Evolutionary conservation across 1,140 invertebrate species (phyloP).

Genomic region (Homarus americanus): DNA sequence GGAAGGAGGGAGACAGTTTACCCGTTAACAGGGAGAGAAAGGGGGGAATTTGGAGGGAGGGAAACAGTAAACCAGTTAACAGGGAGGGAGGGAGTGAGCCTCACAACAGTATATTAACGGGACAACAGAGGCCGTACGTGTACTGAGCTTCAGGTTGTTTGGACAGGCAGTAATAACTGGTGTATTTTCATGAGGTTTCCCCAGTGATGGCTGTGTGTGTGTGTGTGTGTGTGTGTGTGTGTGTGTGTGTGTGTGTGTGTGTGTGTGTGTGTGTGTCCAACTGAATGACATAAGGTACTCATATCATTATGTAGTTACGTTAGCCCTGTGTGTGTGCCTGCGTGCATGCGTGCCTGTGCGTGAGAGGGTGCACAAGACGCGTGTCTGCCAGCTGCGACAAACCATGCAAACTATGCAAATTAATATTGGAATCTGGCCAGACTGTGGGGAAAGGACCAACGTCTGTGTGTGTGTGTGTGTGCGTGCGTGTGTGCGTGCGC

Average conservation of each 20-base stretch:
- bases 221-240: slow-evolving; percentile 18
- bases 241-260: neutral
- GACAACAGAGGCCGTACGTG: too few relatives aligned
- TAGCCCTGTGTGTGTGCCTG: neutral
- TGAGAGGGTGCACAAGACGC: neutral
- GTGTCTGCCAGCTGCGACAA: slow-evolving; percentile 3
- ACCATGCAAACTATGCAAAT: slow-evolving; percentile 18
- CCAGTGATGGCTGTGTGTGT: neutral
- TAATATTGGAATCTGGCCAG: slow-evolving; percentile 20
- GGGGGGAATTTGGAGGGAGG: too few relatives aligned
- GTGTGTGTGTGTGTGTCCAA: neutral
- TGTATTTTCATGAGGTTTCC: too few relatives aligned
- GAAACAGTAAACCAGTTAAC: too few relatives aligned
- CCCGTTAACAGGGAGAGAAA: too few relatives aligned
- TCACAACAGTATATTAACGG: too few relatives aligned
- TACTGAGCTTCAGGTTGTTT: too few relatives aligned
- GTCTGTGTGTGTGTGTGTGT: neutral
- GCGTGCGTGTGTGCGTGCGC: neutral
- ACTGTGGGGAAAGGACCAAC: neutral
- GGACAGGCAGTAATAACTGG: too few relatives aligned
- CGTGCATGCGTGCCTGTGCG: neutral
- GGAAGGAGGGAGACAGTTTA: too few relatives aligned
- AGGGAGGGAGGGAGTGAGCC: too few relatives aligned
- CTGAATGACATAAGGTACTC: neutral
- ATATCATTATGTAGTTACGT: neutral